These are phyloP conservation scores for Catostomus latipinnis DNA, from an alignment of 2,797 vertebrate species.

Conservation along the genomic window DNA sequence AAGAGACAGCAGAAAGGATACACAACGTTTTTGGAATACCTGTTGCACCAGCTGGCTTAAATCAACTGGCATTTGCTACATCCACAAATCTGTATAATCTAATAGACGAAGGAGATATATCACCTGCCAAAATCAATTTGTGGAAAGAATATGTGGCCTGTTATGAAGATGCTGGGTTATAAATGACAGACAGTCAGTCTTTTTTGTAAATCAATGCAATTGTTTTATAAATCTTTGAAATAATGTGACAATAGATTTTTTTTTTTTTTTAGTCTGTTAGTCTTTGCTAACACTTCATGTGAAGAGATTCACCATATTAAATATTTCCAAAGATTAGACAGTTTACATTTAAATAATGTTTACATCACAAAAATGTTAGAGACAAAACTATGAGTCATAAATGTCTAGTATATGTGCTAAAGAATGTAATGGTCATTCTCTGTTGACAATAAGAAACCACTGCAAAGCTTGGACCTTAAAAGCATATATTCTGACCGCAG, in stretches of 20 bases:
- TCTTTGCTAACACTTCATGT: background rate
- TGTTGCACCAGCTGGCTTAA: constrained; percentile 83
- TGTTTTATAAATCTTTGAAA: constrained; percentile 1
- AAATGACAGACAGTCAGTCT: constrained; percentile 65
- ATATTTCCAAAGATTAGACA: background rate
- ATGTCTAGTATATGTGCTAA: background rate
- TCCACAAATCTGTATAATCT: constrained; percentile 87
- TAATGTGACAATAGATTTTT: constrained; percentile 45
- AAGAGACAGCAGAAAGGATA: constrained; percentile 78
- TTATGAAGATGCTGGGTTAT: constrained; percentile 85
- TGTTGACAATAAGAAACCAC: constrained; percentile 9
- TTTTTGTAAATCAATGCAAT: background rate
- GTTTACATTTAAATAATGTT: background rate
- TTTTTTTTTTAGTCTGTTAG: constrained; percentile 37
- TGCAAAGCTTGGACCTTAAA: constrained; percentile 18
- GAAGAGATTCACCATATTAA: background rate
- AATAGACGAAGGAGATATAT: constrained; percentile 85
- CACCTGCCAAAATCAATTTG: constrained; percentile 75
- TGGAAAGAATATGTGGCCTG: constrained; percentile 77
- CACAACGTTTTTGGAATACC: constrained; percentile 85
- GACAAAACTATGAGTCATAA: background rate
- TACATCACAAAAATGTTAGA: constrained; percentile 8
- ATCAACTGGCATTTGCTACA: constrained; percentile 87
- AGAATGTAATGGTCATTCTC: background rate
- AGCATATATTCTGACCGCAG: background rate